phyloP scores from a whole-genome alignment of 2,888 invertebrate genomes.

The Globia sparganii region DNA sequence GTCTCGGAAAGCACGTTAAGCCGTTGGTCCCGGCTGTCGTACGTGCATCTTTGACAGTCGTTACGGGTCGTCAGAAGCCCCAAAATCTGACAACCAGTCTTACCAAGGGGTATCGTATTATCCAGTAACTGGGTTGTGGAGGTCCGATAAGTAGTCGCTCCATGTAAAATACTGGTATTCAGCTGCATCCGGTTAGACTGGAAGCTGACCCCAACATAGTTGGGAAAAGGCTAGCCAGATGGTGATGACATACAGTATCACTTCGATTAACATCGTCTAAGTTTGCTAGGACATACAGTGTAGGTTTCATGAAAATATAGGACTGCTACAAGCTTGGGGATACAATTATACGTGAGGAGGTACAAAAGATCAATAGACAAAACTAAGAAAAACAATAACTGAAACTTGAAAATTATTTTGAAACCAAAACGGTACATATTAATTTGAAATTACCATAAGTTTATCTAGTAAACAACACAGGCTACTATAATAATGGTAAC shows the following conservation, averaged over 20 bases:
- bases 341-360: not conserved
- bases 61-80: too few relatives aligned
- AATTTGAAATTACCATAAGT: not conserved
- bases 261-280: constrained; percentile 1
- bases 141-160: too few relatives aligned
- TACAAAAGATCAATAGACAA: not conserved
- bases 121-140: too few relatives aligned
- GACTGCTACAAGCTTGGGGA: not conserved
- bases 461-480: not conserved
- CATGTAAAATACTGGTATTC: too few relatives aligned
- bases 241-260: not conserved
- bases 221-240: too few relatives aligned
- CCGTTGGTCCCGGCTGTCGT: too few relatives aligned
- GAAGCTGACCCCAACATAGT: too few relatives aligned
- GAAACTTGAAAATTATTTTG: not conserved
- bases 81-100: too few relatives aligned
- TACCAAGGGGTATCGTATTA: too few relatives aligned
- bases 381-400: not conserved
- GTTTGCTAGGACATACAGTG: not conserved
- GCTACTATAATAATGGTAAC: constrained; percentile 1
- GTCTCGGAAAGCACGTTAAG: too few relatives aligned
- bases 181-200: too few relatives aligned
- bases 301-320: not conserved
- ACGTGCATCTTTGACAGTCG: too few relatives aligned
- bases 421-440: not conserved